Evolutionary conservation across 2,797 vertebrate genomes (phyloP), one percentile per base, ranked within the genome.

Genomic region (Knipowitschia caucasica): DNA sequence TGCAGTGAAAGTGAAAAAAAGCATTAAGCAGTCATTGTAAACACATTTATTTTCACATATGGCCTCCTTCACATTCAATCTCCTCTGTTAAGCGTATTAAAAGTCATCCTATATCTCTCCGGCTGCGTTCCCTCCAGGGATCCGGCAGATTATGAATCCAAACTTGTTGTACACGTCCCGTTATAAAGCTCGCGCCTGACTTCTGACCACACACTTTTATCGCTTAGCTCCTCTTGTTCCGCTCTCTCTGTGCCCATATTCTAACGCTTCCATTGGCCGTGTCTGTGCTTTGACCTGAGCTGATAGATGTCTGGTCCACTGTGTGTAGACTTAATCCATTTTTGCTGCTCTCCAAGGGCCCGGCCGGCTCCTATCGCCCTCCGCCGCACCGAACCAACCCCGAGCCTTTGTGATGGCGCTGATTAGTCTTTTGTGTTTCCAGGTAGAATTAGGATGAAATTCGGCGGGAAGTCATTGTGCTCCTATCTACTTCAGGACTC

Each of bases 401-500:
- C 57, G 72, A 47, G 80, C 86, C 73, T 86, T 91, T 89, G 86
- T 88, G 85, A 89, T 87, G 86, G 71, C 78, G 79, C 82, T 87
- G 88, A 91, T 91, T 89, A 89, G 84, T 86, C 87, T 89, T 89
- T 91, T 90, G 87, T 90, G 88, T 88, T 88, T 74, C 73, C 84
- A 84, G 85, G 85, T 88, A 85, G 88, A 90, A 90, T 89, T 89
- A 89, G 90, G 86, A 90, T 88, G 85, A 83, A 88, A 85, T 90
- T 86, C 84, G 85, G 86, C 84, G 80, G 82, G 77, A 80, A 80
- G 84, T 83, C 88, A 87, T 89, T 87, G 87, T 89, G 80, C 75
- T 81, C 76, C 83, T 89, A 84, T 88, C 86, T n/a, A n/a, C n/a
- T 88, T 81, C 71, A 67, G 81, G 74, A 87, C 81, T 82, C 83